Evolutionary conservation across 1,140 invertebrate species (phyloP).

Genomic region (Drosophila equinoxialis): DNA sequence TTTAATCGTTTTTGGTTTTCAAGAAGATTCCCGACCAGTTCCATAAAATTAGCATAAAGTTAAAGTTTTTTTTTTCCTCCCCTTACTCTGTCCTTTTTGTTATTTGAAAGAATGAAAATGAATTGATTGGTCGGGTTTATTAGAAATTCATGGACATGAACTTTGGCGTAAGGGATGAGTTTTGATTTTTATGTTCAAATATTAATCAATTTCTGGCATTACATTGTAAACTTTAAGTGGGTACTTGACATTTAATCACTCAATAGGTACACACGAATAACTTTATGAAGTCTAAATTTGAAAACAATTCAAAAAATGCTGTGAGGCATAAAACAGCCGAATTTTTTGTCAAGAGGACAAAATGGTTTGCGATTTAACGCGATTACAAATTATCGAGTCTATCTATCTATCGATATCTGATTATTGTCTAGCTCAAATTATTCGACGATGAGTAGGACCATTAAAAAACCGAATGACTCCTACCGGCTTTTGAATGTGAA

Average conservation of each 20-base stretch:
- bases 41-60: slow-evolving; percentile 61
- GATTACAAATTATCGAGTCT: no score
- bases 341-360: no score
- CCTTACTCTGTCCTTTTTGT: not conserved
- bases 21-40: slow-evolving; percentile 15
- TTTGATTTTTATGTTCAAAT: not conserved
- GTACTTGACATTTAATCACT: not conserved
- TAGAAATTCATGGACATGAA: not conserved
- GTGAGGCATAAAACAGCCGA: no score
- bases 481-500: no score
- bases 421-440: no score
- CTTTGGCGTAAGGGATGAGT: not conserved
- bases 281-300: no score
- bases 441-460: no score
- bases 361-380: no score
- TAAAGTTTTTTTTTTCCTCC: slow-evolving; percentile 18
- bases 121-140: slow-evolving; percentile 9
- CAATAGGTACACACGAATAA: no score
- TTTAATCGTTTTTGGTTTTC: slow-evolving; percentile 56
- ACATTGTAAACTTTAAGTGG: not conserved
- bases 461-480: no score
- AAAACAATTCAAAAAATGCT: no score
- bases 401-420: no score
- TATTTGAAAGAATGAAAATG: not conserved
- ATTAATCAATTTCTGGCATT: slow-evolving; percentile 6